Conservation (phyloP, 2,888 invertebrate genomes). For the Phasia obesa region DNA sequence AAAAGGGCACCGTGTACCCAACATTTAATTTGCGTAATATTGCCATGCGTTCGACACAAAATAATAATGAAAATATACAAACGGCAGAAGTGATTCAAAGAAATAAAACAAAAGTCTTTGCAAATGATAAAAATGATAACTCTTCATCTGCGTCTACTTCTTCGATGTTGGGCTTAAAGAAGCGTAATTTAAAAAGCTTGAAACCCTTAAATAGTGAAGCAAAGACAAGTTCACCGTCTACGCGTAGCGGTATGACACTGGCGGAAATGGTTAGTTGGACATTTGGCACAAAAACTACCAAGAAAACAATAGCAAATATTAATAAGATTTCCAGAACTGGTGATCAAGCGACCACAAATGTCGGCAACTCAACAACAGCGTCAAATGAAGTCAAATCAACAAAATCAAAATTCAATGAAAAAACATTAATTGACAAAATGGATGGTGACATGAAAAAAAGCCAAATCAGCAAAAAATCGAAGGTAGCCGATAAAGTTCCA, state of each 20-base stretch:
- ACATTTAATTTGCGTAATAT: conserved; percentile 85
- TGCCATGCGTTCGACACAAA: conserved; percentile 70
- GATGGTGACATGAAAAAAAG: conserved; percentile 59
- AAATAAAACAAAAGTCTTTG: conserved; percentile 37
- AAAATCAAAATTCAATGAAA: conserved; percentile 70
- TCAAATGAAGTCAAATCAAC: conserved; percentile 30
- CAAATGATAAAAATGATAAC: conserved; percentile 34
- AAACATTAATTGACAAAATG: conserved; percentile 67
- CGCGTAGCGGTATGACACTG: conserved; percentile 48
- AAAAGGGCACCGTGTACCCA: conserved; percentile 84
- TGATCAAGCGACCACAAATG: conserved; percentile 60
- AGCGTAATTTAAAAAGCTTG: conserved; percentile 62
- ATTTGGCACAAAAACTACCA: conserved; percentile 60
- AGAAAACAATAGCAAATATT: conserved; percentile 16
- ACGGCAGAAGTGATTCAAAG: conserved; percentile 57
- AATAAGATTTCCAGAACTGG: conserved; percentile 64
- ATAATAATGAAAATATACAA: conserved; percentile 31
- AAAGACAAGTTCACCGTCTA: conserved; percentile 9
- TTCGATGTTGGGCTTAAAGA: conserved; percentile 48
- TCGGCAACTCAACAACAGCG: conserved; percentile 27
- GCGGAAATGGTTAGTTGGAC: conserved; percentile 69
- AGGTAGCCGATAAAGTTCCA: conserved; percentile 52
- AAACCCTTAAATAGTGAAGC: conserved; percentile 38
- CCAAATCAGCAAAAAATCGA: conserved; percentile 51
- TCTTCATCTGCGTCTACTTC: not conserved